Percentiles rank a stretch among this genome's conserved stretches.
Evolutionary conservation across 2,797 vertebrate species (phyloP).

Genomic region (Propithecus perrieri): DNA sequence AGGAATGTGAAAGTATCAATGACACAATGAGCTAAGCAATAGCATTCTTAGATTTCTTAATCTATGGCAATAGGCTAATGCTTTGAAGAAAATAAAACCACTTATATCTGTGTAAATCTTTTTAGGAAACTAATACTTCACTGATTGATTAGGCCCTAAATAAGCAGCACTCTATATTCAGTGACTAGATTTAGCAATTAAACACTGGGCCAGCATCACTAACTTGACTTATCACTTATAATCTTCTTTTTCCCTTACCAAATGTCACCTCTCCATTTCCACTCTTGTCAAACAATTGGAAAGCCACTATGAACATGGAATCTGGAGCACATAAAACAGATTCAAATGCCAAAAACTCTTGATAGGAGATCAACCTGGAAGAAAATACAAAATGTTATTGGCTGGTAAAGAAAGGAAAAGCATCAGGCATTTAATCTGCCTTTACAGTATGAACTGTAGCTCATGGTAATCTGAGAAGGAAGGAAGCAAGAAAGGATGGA

Average conservation of each 20-base stretch:
- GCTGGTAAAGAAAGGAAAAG: constrained; percentile 5
- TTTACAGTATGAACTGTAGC: not conserved
- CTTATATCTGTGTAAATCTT: constrained; percentile 55
- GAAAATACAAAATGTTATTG: constrained; percentile 76
- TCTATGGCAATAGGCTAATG: constrained; percentile 32
- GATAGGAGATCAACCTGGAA: constrained; percentile 97
- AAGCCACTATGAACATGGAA: constrained; percentile 98
- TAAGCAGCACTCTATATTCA: constrained; percentile 8
- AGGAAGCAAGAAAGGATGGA: not conserved
- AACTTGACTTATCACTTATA: constrained; percentile 68
- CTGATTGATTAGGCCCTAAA: constrained; percentile 50
- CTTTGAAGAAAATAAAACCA: constrained; percentile 48
- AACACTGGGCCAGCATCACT: constrained; percentile 31
- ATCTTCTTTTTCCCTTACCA: constrained; percentile 88
- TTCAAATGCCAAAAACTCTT: constrained; percentile 99
- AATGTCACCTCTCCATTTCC: constrained; percentile 97
- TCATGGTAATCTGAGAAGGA: not conserved
- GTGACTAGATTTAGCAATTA: constrained; percentile 33
- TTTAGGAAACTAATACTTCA: constrained; percentile 53
- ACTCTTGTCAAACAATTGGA: constrained; percentile 98
- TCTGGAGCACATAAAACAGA: constrained; percentile 98
- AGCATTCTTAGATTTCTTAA: constrained; percentile 27
- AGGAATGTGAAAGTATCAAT: constrained; percentile 62
- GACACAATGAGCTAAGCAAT: constrained; percentile 60
- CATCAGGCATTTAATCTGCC: constrained; percentile 1